Percentiles rank a stretch among this genome's conserved stretches.
These are phyloP conservation scores for Sebastes goodei DNA, from an alignment of 2,797 vertebrate species.

Conservation along the genomic window DNA sequence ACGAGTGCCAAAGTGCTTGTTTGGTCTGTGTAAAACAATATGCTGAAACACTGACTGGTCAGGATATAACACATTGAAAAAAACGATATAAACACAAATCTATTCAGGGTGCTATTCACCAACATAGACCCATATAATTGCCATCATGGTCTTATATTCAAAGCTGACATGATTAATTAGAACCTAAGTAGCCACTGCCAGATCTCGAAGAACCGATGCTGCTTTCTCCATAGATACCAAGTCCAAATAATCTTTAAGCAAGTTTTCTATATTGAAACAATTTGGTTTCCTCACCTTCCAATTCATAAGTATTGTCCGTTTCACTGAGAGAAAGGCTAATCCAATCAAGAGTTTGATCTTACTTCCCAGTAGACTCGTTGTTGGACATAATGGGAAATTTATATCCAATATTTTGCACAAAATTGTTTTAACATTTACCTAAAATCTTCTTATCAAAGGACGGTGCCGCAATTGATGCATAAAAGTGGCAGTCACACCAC, in stretches of 20 bases:
- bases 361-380: too few relatives aligned
- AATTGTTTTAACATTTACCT: too few relatives aligned
- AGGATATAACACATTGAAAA: too few relatives aligned
- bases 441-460: too few relatives aligned
- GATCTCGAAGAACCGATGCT: not conserved
- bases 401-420: too few relatives aligned
- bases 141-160: not conserved
- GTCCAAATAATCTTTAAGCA: not conserved
- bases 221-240: not conserved
- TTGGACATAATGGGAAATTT: too few relatives aligned
- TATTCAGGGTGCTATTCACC: not conserved
- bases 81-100: not conserved
- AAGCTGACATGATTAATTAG: not conserved
- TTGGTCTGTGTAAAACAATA: not conserved
- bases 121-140: not conserved
- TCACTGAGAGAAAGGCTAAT: not conserved
- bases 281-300: not conserved
- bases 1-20: not conserved
- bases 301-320: not conserved
- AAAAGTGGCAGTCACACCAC: too few relatives aligned
- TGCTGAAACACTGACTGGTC: too few relatives aligned
- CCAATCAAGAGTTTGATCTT: too few relatives aligned
- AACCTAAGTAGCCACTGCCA: not conserved
- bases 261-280: too few relatives aligned
- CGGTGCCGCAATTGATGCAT: too few relatives aligned